Percentiles rank a stretch among this genome's conserved stretches.
phyloP scores from a whole-genome alignment of 2,113 vertebrate species.

The Eurypyga helias region DNA sequence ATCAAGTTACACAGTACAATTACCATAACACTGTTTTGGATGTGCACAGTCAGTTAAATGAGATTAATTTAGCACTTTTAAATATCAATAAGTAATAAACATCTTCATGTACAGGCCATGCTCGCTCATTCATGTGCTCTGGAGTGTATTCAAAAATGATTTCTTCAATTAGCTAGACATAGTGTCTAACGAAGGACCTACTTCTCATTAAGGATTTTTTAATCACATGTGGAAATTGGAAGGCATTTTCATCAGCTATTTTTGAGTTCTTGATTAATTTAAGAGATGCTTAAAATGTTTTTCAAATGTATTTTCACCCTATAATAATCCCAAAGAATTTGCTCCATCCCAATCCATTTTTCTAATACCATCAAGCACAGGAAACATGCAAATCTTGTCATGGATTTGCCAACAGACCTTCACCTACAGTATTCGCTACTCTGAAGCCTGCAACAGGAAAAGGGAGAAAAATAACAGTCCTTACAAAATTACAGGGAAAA shows the following conservation, averaged over 20 bases:
- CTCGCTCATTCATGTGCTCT: constrained; percentile 69
- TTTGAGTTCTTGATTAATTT: constrained; percentile 22
- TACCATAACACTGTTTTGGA: constrained; percentile 60
- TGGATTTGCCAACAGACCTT: not conserved
- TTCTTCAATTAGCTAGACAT: constrained; percentile 41
- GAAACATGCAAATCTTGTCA: not conserved
- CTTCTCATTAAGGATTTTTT: constrained; percentile 57
- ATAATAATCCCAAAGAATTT: not conserved
- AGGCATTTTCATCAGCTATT: constrained; percentile 42
- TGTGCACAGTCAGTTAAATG: constrained; percentile 69
- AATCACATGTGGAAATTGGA: constrained; percentile 30
- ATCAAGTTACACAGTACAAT: constrained; percentile 66
- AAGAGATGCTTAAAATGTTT: constrained; percentile 13
- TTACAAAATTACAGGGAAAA: not conserved
- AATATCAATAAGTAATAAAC: constrained; percentile 78
- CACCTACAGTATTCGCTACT: not conserved
- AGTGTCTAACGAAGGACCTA: constrained; percentile 30
- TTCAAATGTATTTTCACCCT: constrained; percentile 8
- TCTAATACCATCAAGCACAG: not conserved
- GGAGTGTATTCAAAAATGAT: constrained; percentile 49
- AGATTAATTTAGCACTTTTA: constrained; percentile 76
- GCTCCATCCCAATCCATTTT: not conserved
- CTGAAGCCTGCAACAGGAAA: not conserved
- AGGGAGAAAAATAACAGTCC: not conserved
- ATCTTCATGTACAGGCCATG: constrained; percentile 68